A percentile compares a stretch with the other conserved stretches of the same genome.
Evolutionary conservation across 2,888 invertebrate species (phyloP).

Genomic region (Acanthopleura granulata): DNA sequence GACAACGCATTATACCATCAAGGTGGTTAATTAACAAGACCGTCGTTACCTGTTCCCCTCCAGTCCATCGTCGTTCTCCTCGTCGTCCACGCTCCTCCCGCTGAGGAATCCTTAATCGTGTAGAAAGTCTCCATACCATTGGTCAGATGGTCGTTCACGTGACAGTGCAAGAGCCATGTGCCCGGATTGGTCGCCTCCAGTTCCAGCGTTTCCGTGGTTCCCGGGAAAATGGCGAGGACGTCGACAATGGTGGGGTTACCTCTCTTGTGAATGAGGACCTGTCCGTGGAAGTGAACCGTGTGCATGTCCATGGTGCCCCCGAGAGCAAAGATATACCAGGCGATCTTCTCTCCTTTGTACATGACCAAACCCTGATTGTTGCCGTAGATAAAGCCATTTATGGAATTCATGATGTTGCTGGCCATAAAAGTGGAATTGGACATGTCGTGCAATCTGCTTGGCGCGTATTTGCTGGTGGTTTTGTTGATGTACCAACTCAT

Average conservation of each 20-base stretch:
- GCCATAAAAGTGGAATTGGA: constrained; percentile 31
- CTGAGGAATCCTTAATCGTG: constrained; percentile 29
- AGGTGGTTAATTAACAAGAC: not conserved
- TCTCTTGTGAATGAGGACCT: constrained; percentile 39
- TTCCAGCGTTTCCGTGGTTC: constrained; percentile 35
- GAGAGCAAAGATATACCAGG: constrained; percentile 48
- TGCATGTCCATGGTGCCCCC: constrained; percentile 43
- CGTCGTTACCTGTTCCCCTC: constrained; percentile 5
- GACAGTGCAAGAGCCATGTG: constrained; percentile 56
- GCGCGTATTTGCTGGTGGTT: constrained; percentile 12
- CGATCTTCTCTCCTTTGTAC: constrained; percentile 36
- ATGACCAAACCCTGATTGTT: constrained; percentile 40
- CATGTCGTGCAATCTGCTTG: not conserved
- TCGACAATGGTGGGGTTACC: constrained; percentile 7
- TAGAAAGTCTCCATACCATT: constrained; percentile 53
- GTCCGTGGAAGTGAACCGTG: constrained; percentile 55
- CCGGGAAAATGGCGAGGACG: constrained; percentile 15
- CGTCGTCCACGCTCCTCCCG: constrained; percentile 14
- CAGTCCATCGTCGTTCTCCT: constrained; percentile 12
- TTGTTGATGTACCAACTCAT: constrained; percentile 18
- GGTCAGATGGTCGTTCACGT: constrained; percentile 46
- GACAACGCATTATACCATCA: too few relatives aligned
- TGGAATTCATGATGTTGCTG: constrained; percentile 45
- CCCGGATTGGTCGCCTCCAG: constrained; percentile 55
- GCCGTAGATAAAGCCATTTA: constrained; percentile 45